Evolutionary conservation across 2,888 invertebrate genomes (phyloP).

Genomic region (Aporophyla nigra): DNA sequence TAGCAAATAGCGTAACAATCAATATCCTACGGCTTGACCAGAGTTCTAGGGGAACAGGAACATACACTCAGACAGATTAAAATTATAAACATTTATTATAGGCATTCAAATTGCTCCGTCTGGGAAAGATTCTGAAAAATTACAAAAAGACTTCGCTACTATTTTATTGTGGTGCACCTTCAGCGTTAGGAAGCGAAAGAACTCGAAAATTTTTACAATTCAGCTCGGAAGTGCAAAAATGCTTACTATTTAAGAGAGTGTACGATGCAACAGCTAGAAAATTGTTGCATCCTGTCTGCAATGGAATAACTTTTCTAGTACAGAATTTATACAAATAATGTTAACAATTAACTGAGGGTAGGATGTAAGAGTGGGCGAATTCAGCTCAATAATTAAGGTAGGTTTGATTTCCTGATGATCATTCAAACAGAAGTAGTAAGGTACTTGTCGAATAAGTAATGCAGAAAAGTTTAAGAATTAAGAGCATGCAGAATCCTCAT

Average conservation of each 20-base stretch:
- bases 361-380: too few species aligned
- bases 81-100: too few species aligned
- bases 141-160: too few species aligned
- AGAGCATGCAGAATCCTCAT: not conserved
- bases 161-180: not conserved
- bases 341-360: not conserved
- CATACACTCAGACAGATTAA: too few species aligned
- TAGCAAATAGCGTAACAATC: too few species aligned
- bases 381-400: too few species aligned
- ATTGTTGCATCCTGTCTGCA: not conserved
- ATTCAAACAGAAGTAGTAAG: not conserved
- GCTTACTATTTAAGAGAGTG: not conserved
- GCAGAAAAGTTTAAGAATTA: not conserved
- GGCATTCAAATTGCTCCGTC: too few species aligned
- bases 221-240: not conserved
- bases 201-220: not conserved
- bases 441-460: not conserved
- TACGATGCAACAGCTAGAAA: not conserved
- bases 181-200: not conserved
- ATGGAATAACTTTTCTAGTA: not conserved
- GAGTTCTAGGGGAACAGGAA: too few species aligned
- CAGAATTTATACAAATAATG: not conserved
- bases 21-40: too few species aligned
- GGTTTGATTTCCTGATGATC: not conserved
- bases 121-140: too few species aligned